Percentiles rank a stretch among this genome's conserved stretches.
Evolutionary conservation across 2,797 vertebrate genomes (phyloP).

Genomic region (Ispidina lecontei): DNA sequence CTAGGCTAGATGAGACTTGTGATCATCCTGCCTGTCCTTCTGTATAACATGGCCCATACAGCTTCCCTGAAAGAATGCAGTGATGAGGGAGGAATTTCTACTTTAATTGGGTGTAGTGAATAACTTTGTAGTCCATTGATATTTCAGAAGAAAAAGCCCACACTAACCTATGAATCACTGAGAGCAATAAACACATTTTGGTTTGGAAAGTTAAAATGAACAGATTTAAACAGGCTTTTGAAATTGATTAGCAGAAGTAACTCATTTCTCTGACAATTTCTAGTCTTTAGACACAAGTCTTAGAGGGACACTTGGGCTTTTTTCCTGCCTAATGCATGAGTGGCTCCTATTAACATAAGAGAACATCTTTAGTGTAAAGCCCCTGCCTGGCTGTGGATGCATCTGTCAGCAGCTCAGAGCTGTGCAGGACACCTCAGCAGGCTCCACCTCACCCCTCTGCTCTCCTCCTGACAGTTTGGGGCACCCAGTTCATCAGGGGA

Average conservation of each 20-base stretch:
- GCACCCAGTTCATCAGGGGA: neutral
- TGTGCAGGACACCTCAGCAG: neutral
- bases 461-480: neutral
- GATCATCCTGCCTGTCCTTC: neutral
- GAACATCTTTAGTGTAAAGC: neutral
- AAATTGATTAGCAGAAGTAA: neutral
- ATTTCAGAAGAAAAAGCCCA: neutral
- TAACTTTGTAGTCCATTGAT: neutral
- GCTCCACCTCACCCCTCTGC: accelerated
- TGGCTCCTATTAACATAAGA: neutral
- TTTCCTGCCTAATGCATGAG: neutral
- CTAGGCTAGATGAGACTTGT: neutral
- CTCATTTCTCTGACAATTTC: neutral
- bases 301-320: neutral
- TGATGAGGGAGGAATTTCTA: neutral
- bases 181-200: neutral
- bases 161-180: neutral
- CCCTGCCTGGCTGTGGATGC: neutral
- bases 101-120: neutral
- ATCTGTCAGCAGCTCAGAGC: neutral
- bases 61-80: neutral
- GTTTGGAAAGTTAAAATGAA: neutral
- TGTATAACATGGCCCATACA: neutral
- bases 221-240: neutral
- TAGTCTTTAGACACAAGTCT: neutral